Evolutionary conservation across 1,140 invertebrate species (phyloP).

Genomic region (Bombyx mandarina): DNA sequence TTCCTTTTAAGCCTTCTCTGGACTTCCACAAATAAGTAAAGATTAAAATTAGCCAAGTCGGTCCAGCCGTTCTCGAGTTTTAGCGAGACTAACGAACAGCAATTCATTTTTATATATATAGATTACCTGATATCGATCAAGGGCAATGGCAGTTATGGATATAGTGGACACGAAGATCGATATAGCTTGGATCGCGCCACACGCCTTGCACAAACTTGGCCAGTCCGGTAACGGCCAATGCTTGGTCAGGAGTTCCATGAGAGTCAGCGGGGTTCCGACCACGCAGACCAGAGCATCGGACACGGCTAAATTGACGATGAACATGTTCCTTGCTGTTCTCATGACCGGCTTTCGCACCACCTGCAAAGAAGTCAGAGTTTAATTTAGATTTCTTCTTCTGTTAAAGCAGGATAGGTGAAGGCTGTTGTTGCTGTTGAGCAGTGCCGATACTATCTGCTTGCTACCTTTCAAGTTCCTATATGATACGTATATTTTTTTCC

Average conservation of each 20-base stretch:
- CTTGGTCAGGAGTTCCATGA: slow-evolving; percentile 84
- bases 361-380: slow-evolving; percentile 33
- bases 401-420: too few relatives aligned
- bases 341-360: slow-evolving; percentile 84
- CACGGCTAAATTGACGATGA: slow-evolving; percentile 91
- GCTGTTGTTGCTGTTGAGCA: too few relatives aligned
- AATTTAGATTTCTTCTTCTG: too few relatives aligned
- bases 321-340: slow-evolving; percentile 89
- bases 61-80: too few relatives aligned
- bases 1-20: too few relatives aligned
- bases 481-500: too few relatives aligned
- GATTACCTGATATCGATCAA: slow-evolving; percentile 82
- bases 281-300: slow-evolving; percentile 88
- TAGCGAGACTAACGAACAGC: too few relatives aligned
- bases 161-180: slow-evolving; percentile 92
- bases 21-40: too few relatives aligned
- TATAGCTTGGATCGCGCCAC: slow-evolving; percentile 85
- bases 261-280: slow-evolving; percentile 88
- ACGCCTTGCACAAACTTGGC: slow-evolving; percentile 82
- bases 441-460: too few relatives aligned
- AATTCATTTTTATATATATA: too few relatives aligned
- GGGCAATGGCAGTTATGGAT: slow-evolving; percentile 90
- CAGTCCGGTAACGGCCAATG: slow-evolving; percentile 81
- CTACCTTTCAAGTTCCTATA: too few relatives aligned
- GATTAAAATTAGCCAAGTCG: too few relatives aligned